Percentiles rank a stretch among this genome's conserved stretches.
Conservation (phyloP, 2,888 invertebrate genomes). For the Pteria penguin region DNA sequence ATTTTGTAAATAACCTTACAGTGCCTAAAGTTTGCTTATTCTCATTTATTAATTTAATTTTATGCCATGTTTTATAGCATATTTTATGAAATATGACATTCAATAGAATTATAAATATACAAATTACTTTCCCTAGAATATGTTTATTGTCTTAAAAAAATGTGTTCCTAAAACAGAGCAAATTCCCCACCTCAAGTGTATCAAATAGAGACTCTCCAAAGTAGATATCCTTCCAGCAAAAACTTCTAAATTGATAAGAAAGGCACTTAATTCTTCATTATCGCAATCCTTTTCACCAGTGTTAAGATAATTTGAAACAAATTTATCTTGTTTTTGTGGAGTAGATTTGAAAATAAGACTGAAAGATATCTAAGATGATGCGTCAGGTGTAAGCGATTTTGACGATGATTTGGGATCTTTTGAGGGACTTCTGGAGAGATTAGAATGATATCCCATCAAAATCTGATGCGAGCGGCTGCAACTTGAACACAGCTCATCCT, state of each 20-base stretch:
- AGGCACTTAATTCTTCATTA: slow-evolving; percentile 1
- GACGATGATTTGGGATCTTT: neutral
- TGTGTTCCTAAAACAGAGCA: too few relatives aligned
- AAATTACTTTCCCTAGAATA: too few relatives aligned
- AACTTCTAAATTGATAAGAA: neutral
- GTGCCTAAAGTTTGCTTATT: too few relatives aligned
- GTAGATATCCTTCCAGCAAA: too few relatives aligned
- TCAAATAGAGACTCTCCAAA: too few relatives aligned
- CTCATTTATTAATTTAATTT: too few relatives aligned
- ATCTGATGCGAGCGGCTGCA: neutral
- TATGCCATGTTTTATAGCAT: too few relatives aligned
- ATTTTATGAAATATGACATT: too few relatives aligned
- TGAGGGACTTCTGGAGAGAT: neutral
- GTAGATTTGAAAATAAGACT: neutral
- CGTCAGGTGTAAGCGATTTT: slow-evolving; percentile 1
- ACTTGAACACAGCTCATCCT: slow-evolving; percentile 9
- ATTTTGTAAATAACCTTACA: too few relatives aligned
- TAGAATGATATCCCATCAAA: neutral
- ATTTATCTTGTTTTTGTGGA: slow-evolving; percentile 9
- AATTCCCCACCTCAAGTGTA: too few relatives aligned
- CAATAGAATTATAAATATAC: too few relatives aligned
- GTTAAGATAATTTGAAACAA: slow-evolving; percentile 11
- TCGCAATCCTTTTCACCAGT: neutral
- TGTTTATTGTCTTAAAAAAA: too few relatives aligned
- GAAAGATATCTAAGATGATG: neutral